Conservation (phyloP, 2,888 invertebrate species). For the Leptopilina drosophilae region DNA sequence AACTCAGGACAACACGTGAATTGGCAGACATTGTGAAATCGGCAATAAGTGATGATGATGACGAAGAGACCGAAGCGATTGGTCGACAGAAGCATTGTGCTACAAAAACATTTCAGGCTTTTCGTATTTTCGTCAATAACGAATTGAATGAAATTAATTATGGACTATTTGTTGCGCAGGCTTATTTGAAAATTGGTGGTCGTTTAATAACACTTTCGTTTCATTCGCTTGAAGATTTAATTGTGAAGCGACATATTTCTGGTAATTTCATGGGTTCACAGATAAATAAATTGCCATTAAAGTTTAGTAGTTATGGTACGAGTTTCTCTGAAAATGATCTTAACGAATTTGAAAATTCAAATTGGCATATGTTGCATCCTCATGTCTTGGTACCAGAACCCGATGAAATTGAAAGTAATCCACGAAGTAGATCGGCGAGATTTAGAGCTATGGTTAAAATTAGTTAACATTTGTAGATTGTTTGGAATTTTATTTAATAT, state of each 20-base stretch:
- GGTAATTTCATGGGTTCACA: conserved; percentile 86
- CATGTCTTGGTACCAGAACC: conserved; percentile 87
- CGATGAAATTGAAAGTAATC: conserved; percentile 88
- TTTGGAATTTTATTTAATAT: too few species aligned
- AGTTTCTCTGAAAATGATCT: conserved; percentile 81
- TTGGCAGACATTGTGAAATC: conserved; percentile 86
- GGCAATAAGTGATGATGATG: conserved; percentile 79
- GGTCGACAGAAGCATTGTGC: conserved; percentile 88
- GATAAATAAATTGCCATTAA: conserved; percentile 85
- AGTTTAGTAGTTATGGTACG: conserved; percentile 83
- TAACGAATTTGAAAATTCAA: conserved; percentile 80
- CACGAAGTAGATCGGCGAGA: conserved; percentile 92
- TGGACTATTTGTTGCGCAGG: conserved; percentile 87
- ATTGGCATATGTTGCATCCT: conserved; percentile 89
- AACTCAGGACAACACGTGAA: conserved; percentile 89
- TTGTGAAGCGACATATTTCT: conserved; percentile 92
- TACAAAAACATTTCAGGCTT: conserved; percentile 94
- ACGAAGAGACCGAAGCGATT: conserved; percentile 82
- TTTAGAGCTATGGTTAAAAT: conserved; percentile 84
- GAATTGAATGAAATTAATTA: conserved; percentile 97
- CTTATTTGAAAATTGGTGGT: conserved; percentile 88
- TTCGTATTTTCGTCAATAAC: conserved; percentile 97
- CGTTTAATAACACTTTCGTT: conserved; percentile 90
- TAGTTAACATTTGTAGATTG: not conserved
- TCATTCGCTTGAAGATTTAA: conserved; percentile 95